Evolutionary conservation across 2,888 invertebrate species (phyloP).

Genomic region (Aromia moschata): DNA sequence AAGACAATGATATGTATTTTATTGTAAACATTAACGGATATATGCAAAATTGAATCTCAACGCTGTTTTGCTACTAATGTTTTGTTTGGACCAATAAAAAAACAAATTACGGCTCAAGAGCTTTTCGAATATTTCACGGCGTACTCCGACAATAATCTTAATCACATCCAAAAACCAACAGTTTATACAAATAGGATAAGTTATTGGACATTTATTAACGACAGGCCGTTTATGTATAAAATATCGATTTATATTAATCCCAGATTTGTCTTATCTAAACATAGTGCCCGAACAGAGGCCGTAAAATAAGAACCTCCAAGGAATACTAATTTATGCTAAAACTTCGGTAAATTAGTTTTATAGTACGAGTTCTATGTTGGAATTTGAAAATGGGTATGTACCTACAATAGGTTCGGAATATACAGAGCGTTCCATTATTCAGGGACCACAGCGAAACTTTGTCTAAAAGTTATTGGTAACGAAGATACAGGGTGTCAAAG

Average conservation of each 20-base stretch:
- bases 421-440: too few relatives aligned
- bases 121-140: conserved; percentile 3
- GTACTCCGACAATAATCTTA: conserved; percentile 13
- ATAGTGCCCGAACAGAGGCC: conserved; percentile 7
- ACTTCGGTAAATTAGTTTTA: too few relatives aligned
- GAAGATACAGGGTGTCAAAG: too few relatives aligned
- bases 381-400: too few relatives aligned
- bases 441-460: too few relatives aligned
- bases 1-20: conserved; percentile 15
- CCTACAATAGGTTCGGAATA: too few relatives aligned
- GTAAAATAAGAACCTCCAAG: conserved; percentile 14
- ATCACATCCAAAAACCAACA: conserved; percentile 18
- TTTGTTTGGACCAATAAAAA: conserved; percentile 8
- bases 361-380: too few relatives aligned
- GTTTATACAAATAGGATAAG: conserved; percentile 13
- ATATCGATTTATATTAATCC: conserved; percentile 15
- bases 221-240: conserved; percentile 3
- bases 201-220: conserved; percentile 20
- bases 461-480: too few relatives aligned
- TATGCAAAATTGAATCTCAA: conserved; percentile 11
- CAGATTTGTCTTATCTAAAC: conserved; percentile 13
- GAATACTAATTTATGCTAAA: conserved; percentile 16
- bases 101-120: conserved; percentile 2
- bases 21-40: background rate
- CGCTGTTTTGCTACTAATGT: background rate